Evolutionary conservation across 2,797 vertebrate genomes (phyloP), one percentile per base, ranked within the genome.

Genomic region (Pipistrellus pygmaeus): DNA sequence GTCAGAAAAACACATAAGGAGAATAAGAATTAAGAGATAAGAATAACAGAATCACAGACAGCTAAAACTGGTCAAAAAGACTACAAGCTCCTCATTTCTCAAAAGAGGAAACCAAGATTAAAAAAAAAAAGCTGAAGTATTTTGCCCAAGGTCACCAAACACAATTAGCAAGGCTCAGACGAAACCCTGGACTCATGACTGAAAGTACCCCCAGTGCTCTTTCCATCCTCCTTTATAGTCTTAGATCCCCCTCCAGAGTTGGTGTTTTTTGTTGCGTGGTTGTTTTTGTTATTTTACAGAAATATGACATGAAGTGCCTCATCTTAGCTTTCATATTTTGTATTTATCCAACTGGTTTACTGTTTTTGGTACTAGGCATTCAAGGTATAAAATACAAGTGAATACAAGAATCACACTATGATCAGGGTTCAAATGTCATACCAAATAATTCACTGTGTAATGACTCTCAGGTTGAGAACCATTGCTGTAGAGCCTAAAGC

Each of bases 401-500:
- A 90, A 90, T 46, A 90, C 6, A 80, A 35, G 38, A 85, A 91
- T 94, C n/a, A 76, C 27, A 89, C 60, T 95, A 95, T 35, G 38
- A 88, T 23, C 76, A 95, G 35, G 38, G 80, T 85, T 95, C 81
- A 96, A 94, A 96, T 69, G 27, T 69, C 18, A 64, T 71, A 88
- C 12, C n/a, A 76, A 60, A 25, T 55, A 91, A 80, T 30, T 93
- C 38, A 94, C 20, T 76, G 44, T 44, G 10, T 44, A 9, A 44
- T 11, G 44, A 9, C 44, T 44, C 51, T 17, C 51, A 53, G 17
- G 51, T 53, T 53, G 51, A 53, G 51, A 53, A 53, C 51, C 17
- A 5, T 17, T 18, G 51, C 51, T 53, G 51, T 53, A 53, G 18
- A 55, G 8, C 18, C 53, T 21, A 55, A 55, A 20, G 20, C 18